Evolutionary conservation across 2,888 invertebrate species (phyloP), one percentile per base, ranked within the genome.

Genomic region (Volucella zonaria): DNA sequence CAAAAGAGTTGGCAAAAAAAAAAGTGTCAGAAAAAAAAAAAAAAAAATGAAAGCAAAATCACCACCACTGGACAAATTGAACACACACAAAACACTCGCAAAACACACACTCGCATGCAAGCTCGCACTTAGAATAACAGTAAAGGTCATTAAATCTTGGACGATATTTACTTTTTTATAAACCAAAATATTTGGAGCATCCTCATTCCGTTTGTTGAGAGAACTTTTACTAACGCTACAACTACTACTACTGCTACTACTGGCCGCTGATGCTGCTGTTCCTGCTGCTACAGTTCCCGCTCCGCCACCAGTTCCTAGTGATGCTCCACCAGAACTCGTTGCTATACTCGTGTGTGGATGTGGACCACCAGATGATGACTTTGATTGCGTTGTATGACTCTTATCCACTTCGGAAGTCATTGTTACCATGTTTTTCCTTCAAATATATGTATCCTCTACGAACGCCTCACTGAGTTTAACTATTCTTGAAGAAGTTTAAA

Each of bases 141-240:
- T 23, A 76, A 68, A 76, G 51, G 56, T 67, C 77, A 62, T 70
- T 77, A 77, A 70, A 70, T 70, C 62, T 49, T 68, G 56, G 70
- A 64, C 77, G 11, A 51, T 83, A 85, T 76, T 87, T 91, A 96
- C 97, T 95, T 97, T 97, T 91, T 96, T 96, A 90, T 97, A 97
- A 42, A 97, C 95, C 87, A 97, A 94, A 90, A 96, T 96, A 92
- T 97, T 97, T 11, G 97, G 97, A 0, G 96, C 96, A 91, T 97
- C 96, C 89, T 96, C 96, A 83, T 92, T 91, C 74, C 89, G 90
- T 81, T 89, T 89, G 3, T 81, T 85, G 40, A 81, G 66, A 18
- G 80, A 85, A 87, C 81, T 85, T 76, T 85, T 85, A 64, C 56
- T 85, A 58, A 81, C 67, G 70, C 61, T 86, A 74, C 66, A 79